Evolutionary conservation across 2,797 vertebrate genomes (phyloP), one percentile per base, ranked within the genome.

Genomic region (Sebastes melanostomus): DNA sequence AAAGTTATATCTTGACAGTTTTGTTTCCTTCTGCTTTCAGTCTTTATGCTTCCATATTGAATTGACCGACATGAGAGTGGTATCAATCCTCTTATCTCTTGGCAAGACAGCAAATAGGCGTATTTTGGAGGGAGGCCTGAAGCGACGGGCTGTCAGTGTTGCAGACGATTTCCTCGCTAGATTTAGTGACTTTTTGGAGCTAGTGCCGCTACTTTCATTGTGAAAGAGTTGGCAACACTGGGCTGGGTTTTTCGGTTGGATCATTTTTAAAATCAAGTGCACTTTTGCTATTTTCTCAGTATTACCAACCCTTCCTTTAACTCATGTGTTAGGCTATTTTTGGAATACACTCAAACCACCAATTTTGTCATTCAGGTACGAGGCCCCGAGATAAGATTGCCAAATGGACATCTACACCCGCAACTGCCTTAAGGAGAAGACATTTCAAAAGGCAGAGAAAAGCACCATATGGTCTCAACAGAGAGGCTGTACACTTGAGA

Each of bases 401-500:
- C 9, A 52, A 22, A 54, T 54, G 52, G 10, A n/a, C 52, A 54
- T 54, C n/a, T 22, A 22, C 52, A n/a, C 22, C n/a, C 4, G 1
- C 52, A n/a, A 54, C 52, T 54, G 20, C 52, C 52, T 54, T 22
- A 54, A 11, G 80, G 69, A 81, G 29, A 70, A 62, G 52, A 42
- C 34, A 76, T 79, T 72, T 75, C 27, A 55, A 70, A 70, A 82
- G 25, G 54, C 22, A 38, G 52, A 68, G 29, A 72, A 83, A 75
- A 63, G 10, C 65, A 77, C 72, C 76, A 86, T 88, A 82, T 89
- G 86, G 78, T 30, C 80, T 76, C 32, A 71, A 73, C 50, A 76
- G 66, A 81, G 66, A 50, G 66, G 25, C 30, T 66, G 13, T 73
- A 36, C 38, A 13, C 56, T 72, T 75, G 5, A 34, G 6, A 61